Conservation (phyloP, 2,113 vertebrate genomes). For the Aspiorhynchus laticeps region DNA sequence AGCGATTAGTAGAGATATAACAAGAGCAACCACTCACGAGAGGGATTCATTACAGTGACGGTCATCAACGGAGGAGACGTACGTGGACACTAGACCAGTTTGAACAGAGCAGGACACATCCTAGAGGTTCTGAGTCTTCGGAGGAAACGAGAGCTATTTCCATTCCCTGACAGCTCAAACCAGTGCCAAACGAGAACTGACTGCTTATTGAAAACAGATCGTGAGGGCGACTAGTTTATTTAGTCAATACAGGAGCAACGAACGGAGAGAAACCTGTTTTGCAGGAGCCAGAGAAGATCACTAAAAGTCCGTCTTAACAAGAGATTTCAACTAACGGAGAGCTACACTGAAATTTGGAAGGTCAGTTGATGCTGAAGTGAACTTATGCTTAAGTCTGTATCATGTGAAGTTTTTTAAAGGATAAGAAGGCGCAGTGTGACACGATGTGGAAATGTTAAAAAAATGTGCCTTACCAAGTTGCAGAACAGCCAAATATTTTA, state of each 20-base stretch:
- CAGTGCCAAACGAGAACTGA: background rate
- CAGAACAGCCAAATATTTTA: background rate
- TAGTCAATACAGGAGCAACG: background rate
- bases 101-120: background rate
- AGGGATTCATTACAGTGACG: background rate
- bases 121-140: background rate
- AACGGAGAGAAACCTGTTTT: background rate
- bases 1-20: background rate
- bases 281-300: background rate
- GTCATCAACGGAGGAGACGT: background rate
- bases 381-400: background rate
- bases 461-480: background rate
- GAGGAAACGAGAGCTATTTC: background rate
- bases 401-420: background rate
- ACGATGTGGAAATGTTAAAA: background rate
- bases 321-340: background rate
- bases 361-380: slow-evolving; percentile 15
- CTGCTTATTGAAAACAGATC: background rate
- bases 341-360: background rate
- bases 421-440: background rate
- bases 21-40: slow-evolving; percentile 2
- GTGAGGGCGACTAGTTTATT: background rate
- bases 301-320: background rate
- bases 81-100: slow-evolving; percentile 3
- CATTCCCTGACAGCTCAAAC: background rate